Conservation (phyloP, 2,797 vertebrate species). For the Nannoperca australis region DNA sequence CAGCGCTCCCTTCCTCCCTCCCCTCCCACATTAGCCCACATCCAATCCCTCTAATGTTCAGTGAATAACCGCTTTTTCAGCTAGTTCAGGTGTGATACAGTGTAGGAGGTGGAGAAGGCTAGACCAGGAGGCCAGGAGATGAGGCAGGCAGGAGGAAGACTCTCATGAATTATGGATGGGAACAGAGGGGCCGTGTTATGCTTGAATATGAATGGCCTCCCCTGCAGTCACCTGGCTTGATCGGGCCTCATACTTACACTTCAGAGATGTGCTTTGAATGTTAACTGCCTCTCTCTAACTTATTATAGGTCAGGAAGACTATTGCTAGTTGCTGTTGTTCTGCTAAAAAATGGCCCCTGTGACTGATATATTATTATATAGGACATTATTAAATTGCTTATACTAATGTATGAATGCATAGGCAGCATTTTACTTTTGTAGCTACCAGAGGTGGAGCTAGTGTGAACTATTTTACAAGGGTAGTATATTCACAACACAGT, state of each 20-base stretch:
- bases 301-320: constrained; percentile 38
- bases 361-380: neutral
- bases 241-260: constrained; percentile 66
- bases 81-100: constrained; percentile 63
- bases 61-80: constrained; percentile 64
- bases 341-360: constrained; percentile 2
- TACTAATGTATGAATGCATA: neutral
- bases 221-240: constrained; percentile 76
- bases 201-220: constrained; percentile 78
- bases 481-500: neutral
- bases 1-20: constrained; percentile 7
- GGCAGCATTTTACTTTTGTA: neutral
- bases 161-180: constrained; percentile 77
- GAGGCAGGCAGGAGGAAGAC: constrained; percentile 52
- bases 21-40: constrained; percentile 46
- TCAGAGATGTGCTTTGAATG: constrained; percentile 69
- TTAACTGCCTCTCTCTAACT: constrained; percentile 58
- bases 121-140: constrained; percentile 52
- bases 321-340: constrained; percentile 9
- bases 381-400: neutral
- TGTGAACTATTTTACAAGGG: neutral
- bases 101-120: constrained; percentile 49
- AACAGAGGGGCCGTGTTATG: constrained; percentile 68
- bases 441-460: neutral
- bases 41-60: constrained; percentile 65